These are phyloP conservation scores for Danio jaintianensis DNA, from an alignment of 2,797 vertebrate genomes.

Conservation along the genomic window DNA sequence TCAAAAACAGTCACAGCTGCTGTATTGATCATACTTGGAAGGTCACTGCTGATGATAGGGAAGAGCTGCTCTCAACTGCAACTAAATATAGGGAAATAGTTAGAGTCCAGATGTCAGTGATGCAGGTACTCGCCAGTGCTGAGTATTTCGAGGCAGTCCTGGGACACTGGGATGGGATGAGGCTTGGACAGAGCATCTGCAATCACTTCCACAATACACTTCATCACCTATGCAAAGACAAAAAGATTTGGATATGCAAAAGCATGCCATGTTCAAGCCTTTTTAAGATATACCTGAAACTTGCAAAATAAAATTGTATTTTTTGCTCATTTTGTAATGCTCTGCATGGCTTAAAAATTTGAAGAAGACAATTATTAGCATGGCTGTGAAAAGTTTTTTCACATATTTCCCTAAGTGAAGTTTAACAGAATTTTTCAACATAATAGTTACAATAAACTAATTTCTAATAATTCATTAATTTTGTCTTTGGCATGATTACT, in stretches of 20 bases:
- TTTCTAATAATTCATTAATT: no score
- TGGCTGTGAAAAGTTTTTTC: no score
- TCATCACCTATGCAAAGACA: slow-evolving; percentile 85
- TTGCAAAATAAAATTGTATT: no score
- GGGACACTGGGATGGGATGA: slow-evolving; percentile 83
- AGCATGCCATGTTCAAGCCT: not conserved
- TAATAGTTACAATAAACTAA: no score
- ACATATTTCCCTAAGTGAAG: no score
- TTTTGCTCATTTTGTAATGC: no score
- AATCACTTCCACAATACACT: slow-evolving; percentile 93
- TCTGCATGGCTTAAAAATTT: no score
- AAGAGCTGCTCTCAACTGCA: not conserved
- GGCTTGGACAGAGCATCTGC: slow-evolving; percentile 89
- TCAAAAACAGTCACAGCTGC: slow-evolving; percentile 33
- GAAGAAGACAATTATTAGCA: no score
- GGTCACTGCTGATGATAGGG: slow-evolving; percentile 31
- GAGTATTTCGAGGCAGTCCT: slow-evolving; percentile 87
- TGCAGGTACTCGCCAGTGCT: slow-evolving; percentile 81
- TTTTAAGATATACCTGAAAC: no score
- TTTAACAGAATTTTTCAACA: no score
- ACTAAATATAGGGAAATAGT: not conserved
- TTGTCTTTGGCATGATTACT: no score
- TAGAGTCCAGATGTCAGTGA: not conserved
- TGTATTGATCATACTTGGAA: slow-evolving; percentile 39
- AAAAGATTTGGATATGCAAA: not conserved